Conservation (phyloP, 2,888 invertebrate species). For the Spilarctia lutea region DNA sequence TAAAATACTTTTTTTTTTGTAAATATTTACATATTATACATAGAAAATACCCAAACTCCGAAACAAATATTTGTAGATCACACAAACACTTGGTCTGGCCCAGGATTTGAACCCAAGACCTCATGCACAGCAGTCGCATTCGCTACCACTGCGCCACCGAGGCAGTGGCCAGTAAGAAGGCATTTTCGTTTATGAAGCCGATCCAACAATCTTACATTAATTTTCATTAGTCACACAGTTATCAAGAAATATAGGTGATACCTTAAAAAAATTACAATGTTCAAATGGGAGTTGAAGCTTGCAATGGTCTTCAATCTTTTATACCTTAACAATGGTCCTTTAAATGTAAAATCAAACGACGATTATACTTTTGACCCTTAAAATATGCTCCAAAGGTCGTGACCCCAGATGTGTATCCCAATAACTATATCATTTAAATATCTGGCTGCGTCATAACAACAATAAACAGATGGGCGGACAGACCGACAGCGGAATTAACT, state of each 20-base stretch:
- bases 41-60: too few relatives aligned
- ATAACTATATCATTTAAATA: constrained; percentile 20
- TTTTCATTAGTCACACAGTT: not conserved
- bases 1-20: too few relatives aligned
- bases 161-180: too few relatives aligned
- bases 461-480: constrained; percentile 27
- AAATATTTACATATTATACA: too few relatives aligned
- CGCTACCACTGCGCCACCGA: too few relatives aligned
- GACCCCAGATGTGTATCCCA: constrained; percentile 16
- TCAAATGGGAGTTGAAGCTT: not conserved
- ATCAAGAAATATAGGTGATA: too few relatives aligned
- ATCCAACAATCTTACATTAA: not conserved
- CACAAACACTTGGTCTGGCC: too few relatives aligned
- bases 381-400: not conserved
- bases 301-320: not conserved
- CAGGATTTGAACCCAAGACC: too few relatives aligned
- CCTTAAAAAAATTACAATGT: too few relatives aligned
- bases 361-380: not conserved
- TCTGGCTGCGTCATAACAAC: constrained; percentile 21
- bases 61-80: too few relatives aligned
- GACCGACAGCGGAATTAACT: constrained; percentile 22
- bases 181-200: not conserved
- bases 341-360: not conserved
- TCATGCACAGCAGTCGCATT: too few relatives aligned
- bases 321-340: not conserved